phyloP scores from a whole-genome alignment of 2,113 vertebrate species.

The Physeter macrocephalus region DNA sequence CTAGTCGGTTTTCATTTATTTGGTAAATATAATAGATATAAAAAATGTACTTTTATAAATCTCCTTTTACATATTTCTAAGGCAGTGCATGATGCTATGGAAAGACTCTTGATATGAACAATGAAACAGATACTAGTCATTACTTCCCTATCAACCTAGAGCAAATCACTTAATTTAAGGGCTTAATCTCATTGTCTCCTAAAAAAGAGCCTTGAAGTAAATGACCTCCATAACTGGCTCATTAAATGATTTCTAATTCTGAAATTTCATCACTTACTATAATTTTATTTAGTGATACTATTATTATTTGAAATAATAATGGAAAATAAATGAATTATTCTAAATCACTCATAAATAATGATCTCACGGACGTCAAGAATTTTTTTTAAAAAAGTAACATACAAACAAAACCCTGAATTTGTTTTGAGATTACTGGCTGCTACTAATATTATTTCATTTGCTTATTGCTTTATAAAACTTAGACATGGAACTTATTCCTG shows the following conservation, averaged over 20 bases:
- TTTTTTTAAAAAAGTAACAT: not conserved
- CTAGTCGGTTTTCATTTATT: not conserved
- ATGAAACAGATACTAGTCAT: not conserved
- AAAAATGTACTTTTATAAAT: not conserved
- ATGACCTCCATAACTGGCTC: not conserved
- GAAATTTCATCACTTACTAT: not conserved
- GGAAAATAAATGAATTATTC: not conserved
- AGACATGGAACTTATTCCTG: not conserved
- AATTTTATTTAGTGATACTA: not conserved
- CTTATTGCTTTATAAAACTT: not conserved
- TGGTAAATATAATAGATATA: not conserved
- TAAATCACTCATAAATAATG: not conserved
- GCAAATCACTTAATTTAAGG: not conserved
- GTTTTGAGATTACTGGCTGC: not conserved
- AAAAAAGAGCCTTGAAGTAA: not conserved
- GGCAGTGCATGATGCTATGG: not conserved
- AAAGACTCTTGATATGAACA: not conserved
- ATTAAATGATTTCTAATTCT: not conserved
- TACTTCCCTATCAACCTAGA: not conserved
- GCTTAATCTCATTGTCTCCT: not conserved
- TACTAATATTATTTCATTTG: not conserved
- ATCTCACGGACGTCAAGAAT: not conserved
- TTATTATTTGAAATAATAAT: not conserved
- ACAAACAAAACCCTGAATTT: not conserved
- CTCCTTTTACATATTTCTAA: not conserved